phyloP scores from a whole-genome alignment of 2,888 invertebrate species.

The Diarsia brunnea region DNA sequence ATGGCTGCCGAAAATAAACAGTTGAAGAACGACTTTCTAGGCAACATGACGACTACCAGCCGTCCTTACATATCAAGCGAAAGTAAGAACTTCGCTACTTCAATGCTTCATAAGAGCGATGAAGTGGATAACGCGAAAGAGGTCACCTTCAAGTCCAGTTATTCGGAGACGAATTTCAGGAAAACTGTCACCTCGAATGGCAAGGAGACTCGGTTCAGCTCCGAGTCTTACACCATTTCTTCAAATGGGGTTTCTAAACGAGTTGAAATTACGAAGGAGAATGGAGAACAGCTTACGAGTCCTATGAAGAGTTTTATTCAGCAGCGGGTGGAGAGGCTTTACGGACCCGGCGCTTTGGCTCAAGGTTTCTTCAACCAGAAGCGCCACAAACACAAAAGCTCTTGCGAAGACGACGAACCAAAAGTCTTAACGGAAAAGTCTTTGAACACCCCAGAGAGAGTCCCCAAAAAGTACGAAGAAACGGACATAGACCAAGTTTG shows the following conservation, averaged over 20 bases:
- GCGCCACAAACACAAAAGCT: conserved; percentile 86
- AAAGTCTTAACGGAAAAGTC: conserved; percentile 86
- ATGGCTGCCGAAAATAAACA: conserved; percentile 89
- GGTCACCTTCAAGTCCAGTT: conserved; percentile 87
- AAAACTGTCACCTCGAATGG: conserved; percentile 83
- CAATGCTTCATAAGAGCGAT: conserved; percentile 86
- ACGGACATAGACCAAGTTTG: conserved; percentile 77
- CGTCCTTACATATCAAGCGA: conserved; percentile 84
- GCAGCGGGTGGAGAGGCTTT: conserved; percentile 96
- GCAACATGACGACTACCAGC: conserved; percentile 86
- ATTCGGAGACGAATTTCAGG: conserved; percentile 87
- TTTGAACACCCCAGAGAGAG: conserved; percentile 81
- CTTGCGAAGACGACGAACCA: conserved; percentile 83
- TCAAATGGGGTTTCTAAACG: conserved; percentile 87
- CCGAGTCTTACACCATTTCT: conserved; percentile 87
- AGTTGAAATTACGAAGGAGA: conserved; percentile 88
- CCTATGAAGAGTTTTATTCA: conserved; percentile 95
- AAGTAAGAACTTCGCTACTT: conserved; percentile 85
- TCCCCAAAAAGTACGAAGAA: conserved; percentile 78
- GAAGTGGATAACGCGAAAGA: conserved; percentile 87
- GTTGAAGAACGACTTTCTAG: conserved; percentile 88
- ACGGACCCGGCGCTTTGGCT: conserved; percentile 96
- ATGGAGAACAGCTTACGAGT: conserved; percentile 86
- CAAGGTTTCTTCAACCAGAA: conserved; percentile 95
- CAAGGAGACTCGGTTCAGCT: conserved; percentile 80